These are phyloP conservation scores for Lasioglossum figueresi DNA, from an alignment of 2,888 invertebrate species.

Conservation along the genomic window DNA sequence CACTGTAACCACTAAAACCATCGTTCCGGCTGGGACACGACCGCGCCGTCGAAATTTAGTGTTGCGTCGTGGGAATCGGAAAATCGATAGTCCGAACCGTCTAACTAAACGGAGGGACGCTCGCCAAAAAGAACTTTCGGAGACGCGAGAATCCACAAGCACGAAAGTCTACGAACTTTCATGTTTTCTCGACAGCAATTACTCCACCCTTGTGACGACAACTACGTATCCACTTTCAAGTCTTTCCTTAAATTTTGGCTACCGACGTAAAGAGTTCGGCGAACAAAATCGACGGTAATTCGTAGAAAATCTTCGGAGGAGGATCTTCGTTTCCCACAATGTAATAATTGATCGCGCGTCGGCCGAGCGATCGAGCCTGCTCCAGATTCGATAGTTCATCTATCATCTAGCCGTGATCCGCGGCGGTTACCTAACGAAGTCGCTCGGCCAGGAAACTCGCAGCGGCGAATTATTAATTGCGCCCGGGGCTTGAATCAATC, in stretches of 20 bases:
- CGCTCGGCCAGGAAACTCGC: conserved; percentile 2
- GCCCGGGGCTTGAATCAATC: conserved; percentile 46
- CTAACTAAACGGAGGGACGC: conserved; percentile 19
- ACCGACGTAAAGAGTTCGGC: no score
- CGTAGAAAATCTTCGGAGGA: not conserved
- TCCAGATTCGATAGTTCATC: conserved; percentile 30
- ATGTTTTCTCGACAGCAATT: not conserved
- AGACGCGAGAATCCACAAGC: not conserved
- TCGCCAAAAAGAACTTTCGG: not conserved
- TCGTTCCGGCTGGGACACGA: conserved; percentile 54
- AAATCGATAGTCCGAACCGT: conserved; percentile 61
- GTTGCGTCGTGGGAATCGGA: conserved; percentile 79
- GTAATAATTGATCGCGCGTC: not conserved
- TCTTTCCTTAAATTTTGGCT: no score
- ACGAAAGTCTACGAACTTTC: not conserved
- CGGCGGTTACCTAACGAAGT: conserved; percentile 17
- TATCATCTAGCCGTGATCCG: conserved; percentile 33
- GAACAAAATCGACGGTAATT: not conserved
- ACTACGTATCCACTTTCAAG: no score
- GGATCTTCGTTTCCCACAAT: not conserved
- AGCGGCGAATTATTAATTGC: conserved; percentile 50
- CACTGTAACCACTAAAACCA: conserved; percentile 81
- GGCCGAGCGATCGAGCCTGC: not conserved
- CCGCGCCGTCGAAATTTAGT: conserved; percentile 50
- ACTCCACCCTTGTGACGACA: no score